Percentiles rank a stretch among this genome's conserved stretches.
These are phyloP conservation scores for Saguinus midas DNA, from an alignment of 2,113 vertebrate genomes.

Conservation along the genomic window DNA sequence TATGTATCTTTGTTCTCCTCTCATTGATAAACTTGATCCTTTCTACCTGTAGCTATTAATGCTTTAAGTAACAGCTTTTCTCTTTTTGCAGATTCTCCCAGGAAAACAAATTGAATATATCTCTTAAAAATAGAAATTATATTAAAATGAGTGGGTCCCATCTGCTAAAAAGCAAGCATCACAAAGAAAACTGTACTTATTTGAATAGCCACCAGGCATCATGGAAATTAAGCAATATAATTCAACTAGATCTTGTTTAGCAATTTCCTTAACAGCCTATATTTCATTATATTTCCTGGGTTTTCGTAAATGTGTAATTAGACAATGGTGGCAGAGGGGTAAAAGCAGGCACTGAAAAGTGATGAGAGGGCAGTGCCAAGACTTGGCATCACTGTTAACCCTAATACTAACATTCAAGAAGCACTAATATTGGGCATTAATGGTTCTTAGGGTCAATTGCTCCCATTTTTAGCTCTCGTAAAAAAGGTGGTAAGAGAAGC, in stretches of 20 bases:
- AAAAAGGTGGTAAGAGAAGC: neutral
- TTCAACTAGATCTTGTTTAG: neutral
- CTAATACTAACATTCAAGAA: neutral
- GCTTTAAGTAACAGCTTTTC: neutral
- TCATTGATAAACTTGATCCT: constrained; percentile 5
- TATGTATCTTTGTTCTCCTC: neutral
- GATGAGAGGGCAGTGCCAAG: neutral
- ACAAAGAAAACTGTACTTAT: neutral
- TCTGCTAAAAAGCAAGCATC: neutral
- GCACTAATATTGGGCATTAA: neutral
- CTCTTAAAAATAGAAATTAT: constrained; percentile 30
- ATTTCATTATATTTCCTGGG: neutral
- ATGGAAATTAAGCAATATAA: constrained; percentile 10
- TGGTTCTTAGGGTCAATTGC: neutral
- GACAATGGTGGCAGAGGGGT: neutral
- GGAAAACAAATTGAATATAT: neutral
- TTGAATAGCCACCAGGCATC: constrained; percentile 31
- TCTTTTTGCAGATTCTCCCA: neutral
- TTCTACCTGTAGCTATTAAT: neutral
- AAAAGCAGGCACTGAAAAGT: neutral
- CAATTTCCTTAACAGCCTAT: neutral
- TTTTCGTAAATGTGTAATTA: neutral
- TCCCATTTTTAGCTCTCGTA: neutral
- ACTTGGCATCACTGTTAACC: neutral
- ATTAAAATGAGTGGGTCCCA: neutral